Base-by-base conservation (phyloP, 2,113 vertebrate species). In the Furnarius figulus region DNA sequence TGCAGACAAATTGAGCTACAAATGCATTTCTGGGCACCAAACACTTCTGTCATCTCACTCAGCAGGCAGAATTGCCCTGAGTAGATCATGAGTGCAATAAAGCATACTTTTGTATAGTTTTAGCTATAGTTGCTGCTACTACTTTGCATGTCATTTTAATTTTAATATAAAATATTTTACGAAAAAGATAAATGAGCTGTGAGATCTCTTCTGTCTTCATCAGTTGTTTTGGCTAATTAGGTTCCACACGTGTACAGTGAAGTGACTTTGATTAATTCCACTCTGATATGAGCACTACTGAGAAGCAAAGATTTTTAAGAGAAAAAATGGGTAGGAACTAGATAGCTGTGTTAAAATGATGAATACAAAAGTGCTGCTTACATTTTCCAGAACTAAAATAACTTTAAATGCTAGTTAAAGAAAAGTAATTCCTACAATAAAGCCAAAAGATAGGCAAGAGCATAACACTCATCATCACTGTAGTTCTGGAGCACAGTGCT, bases 261-360 rank as follows among this genome's bases (percentile, higher is more conserved):
- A 81, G 65, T 75, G 80, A 79, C 80, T 94, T 91, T 78, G 88
- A 93, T 92, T 81, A 72, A 92, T 90, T 93, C 72, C 46, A 65
- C 49, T 93, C 37, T 79, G 65, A 67, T 63, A 62, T 62, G 46
- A 72, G n/a, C 58, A 61, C 44, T 75, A 76, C 49, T 71, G 50
- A 78, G 56, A 23, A 68, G 7, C 33, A 66, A 95, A 91, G 65
- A 85, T 86, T 85, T 88, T 79, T 47, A 85, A 66, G 44, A 85
- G 50, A 13, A 68, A 79, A 89, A 83, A 49, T 31, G 22, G 4
- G 39, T 62, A 30, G 30, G 10, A 81, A 55, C n/a, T 35, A 79
- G 24, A 52, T 47, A 91, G 37, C 44, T 78, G 27, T 82, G 44
- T 37, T 82, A 55, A 78, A 95, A 78, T 47, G 44, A 81, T 44